Evolutionary conservation across 1,140 invertebrate species (phyloP), one percentile per base, ranked within the genome.

Genomic region (Chlorops oryzae): DNA sequence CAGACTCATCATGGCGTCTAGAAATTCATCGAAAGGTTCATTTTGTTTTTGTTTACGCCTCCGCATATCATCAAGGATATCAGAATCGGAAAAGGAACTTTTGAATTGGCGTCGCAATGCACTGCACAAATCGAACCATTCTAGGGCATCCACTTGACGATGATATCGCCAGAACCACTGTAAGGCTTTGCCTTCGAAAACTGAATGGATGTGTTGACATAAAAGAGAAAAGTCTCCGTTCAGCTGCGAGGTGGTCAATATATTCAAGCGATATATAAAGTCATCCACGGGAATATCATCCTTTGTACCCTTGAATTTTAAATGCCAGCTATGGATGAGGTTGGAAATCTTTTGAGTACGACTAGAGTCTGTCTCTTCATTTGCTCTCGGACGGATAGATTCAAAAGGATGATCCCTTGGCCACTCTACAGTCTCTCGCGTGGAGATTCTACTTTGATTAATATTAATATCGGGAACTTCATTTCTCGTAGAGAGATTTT

Each of bases 111-210:
- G 22, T 17, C 28, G 13, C 4, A 50, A 21, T 5, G 39, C 49
- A 1, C 6, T n/a, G 39, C 49, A 50, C 3, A 50, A 50, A 20
- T 43, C 27, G 2, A 34, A n/a, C 49, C 49, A 50, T 6, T 32
- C 40, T 23, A 50, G 23, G 18, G 12, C n/a, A 15, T 21, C 7
- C 10, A 50, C 49, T 23, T 44, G 46, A 23, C 39, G 38, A 18
- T 47, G 46, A 21, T 47, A 47, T 2, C 46, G 32, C 34, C 46
- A 47, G 34, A n/a, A 47, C 32, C 46, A 24, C 9, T 47, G 32
- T 24, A 13, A 9, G 17, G 46, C 46, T 47, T 47, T 47, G 9
- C 46, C 46, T 12, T 7, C 39, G 12, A 47, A n/a, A 12, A 47
- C 13, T 3, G 24, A 38, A 10, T 38, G 34, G 5, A 47, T 17